Evolutionary conservation across 2,888 invertebrate genomes (phyloP).

Genomic region (Lysandra coridon): DNA sequence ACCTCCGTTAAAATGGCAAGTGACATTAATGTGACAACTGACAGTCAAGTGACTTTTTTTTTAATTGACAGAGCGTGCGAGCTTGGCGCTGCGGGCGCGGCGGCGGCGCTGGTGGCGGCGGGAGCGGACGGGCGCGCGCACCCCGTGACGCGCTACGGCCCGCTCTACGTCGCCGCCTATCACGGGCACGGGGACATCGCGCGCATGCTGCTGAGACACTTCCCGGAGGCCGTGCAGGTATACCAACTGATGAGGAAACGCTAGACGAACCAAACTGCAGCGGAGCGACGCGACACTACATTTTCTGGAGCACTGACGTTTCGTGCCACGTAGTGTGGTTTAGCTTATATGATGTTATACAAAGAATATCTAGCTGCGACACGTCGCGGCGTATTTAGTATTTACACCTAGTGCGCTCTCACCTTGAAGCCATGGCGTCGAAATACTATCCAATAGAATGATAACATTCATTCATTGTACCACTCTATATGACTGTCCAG

Average conservation of each 20-base stretch:
- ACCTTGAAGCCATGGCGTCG: too few relatives aligned
- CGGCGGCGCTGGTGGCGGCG: constrained; percentile 86
- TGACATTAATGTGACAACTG: background rate
- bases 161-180: constrained; percentile 94
- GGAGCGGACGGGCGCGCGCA: constrained; percentile 95
- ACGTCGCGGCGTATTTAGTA: too few relatives aligned
- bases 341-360: too few relatives aligned
- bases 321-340: too few relatives aligned
- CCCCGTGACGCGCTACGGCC: constrained; percentile 94
- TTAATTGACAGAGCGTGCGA: constrained; percentile 86
- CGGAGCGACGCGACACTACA: too few relatives aligned
- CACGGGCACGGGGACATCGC: constrained; percentile 91
- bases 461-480: too few relatives aligned
- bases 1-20: background rate
- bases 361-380: too few relatives aligned
- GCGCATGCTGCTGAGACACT: constrained; percentile 86
- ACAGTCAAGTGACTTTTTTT: background rate
- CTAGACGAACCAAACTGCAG: too few relatives aligned
- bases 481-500: too few relatives aligned
- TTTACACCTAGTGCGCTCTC: too few relatives aligned
- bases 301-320: too few relatives aligned
- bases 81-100: constrained; percentile 89
- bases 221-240: constrained; percentile 91
- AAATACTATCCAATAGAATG: too few relatives aligned
- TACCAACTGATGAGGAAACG: background rate